Evolutionary conservation across 2,797 vertebrate species (phyloP).

Genomic region (Cossypha polioptera): DNA sequence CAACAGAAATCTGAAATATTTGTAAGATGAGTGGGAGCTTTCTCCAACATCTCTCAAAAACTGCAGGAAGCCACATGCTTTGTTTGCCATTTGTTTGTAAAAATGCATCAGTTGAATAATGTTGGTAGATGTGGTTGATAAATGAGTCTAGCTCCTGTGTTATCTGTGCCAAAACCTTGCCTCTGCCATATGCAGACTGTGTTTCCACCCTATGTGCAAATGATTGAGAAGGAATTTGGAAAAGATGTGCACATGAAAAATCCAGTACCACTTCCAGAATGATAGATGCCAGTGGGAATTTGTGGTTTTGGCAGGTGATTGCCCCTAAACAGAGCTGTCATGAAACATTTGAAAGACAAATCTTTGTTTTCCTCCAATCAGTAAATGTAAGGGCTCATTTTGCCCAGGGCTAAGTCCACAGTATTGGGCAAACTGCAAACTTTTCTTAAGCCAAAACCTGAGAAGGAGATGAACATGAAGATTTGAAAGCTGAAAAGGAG

Average conservation of each 20-base stretch:
- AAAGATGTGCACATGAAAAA: neutral
- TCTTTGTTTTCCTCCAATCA: neutral
- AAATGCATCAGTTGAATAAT: neutral
- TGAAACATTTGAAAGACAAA: neutral
- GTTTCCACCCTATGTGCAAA: neutral
- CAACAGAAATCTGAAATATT: neutral
- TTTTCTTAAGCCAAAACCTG: neutral
- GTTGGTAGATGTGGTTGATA: conserved; percentile 2
- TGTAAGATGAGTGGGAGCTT: neutral
- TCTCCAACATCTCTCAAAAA: neutral
- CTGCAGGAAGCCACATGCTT: neutral
- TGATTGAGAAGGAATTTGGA: neutral
- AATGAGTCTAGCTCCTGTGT: neutral
- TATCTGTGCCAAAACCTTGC: neutral
- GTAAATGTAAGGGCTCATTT: neutral
- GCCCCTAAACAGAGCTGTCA: neutral
- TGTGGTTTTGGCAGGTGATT: neutral
- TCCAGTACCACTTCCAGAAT: neutral
- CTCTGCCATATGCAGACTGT: neutral
- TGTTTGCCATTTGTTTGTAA: neutral
- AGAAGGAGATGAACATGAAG: neutral
- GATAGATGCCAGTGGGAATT: neutral
- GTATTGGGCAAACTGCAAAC: neutral
- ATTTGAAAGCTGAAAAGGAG: neutral
- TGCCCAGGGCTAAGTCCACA: neutral